phyloP scores from a whole-genome alignment of 2,113 vertebrate genomes.

The Nipponia nippon region DNA sequence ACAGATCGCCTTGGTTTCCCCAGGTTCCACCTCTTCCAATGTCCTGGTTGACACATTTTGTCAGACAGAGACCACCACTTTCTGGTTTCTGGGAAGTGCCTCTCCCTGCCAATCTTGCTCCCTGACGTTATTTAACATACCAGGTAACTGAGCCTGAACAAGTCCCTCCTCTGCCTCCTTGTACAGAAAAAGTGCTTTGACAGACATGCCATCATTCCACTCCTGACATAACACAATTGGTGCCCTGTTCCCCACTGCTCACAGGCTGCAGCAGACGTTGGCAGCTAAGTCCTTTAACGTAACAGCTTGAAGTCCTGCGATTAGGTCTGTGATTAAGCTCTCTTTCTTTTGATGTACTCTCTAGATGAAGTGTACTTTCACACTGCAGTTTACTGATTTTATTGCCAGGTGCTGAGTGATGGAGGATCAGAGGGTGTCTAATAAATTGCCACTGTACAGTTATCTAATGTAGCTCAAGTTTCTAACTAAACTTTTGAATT shows the following conservation, averaged over 20 bases:
- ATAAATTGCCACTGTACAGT: not conserved
- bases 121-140: not conserved
- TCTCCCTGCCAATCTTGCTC: not conserved
- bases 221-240: not conserved
- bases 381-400: not conserved
- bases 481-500: not conserved
- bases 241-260: not conserved
- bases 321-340: not conserved
- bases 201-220: not conserved
- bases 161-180: not conserved
- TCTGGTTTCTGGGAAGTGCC: not conserved
- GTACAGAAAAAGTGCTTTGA: not conserved
- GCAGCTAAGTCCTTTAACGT: not conserved
- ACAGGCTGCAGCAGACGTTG: not conserved
- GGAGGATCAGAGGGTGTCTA: not conserved
- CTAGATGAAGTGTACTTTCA: not conserved
- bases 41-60: not conserved
- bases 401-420: conserved; percentile 12
- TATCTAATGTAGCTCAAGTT: not conserved
- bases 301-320: not conserved
- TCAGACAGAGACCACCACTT: not conserved
- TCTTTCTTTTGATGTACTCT: not conserved
- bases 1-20: not conserved
- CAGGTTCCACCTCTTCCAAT: not conserved
- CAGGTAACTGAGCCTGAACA: not conserved